phyloP scores from a whole-genome alignment of 2,797 vertebrate species.

The Tadarida brasiliensis region DNA sequence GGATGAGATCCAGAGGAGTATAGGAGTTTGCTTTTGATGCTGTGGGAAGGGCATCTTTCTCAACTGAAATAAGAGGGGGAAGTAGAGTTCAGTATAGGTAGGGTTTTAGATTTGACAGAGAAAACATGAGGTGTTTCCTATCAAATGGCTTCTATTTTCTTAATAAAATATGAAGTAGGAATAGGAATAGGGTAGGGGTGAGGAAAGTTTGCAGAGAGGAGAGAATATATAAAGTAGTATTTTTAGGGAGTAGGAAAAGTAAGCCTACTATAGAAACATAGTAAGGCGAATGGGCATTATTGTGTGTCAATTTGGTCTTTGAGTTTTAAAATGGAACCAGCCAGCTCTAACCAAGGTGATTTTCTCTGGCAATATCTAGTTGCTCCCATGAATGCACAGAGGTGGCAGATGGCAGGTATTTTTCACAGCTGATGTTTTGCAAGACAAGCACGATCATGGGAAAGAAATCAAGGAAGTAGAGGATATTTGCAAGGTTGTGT shows the following conservation, averaged over 20 bases:
- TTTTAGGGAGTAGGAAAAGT: neutral
- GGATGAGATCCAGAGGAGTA: neutral
- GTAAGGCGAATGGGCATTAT: too few relatives aligned
- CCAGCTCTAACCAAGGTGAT: neutral
- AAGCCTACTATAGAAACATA: neutral
- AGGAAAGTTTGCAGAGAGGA: neutral
- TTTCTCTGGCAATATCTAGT: neutral
- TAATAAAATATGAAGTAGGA: neutral
- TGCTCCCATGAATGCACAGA: neutral
- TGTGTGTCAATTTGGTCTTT: neutral
- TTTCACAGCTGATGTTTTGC: neutral
- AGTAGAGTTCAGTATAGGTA: neutral
- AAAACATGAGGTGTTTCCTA: neutral
- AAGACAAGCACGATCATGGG: neutral
- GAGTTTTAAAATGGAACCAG: neutral
- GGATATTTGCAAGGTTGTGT: neutral
- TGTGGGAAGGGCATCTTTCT: neutral
- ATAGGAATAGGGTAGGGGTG: neutral
- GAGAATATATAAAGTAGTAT: neutral
- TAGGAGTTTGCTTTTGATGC: neutral
- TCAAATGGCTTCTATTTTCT: neutral
- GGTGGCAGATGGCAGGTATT: neutral
- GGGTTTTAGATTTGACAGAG: neutral
- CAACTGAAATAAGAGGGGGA: neutral
- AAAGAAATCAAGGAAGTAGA: neutral